Percentiles rank a stretch among this genome's conserved stretches.
Evolutionary conservation across 2,113 vertebrate species (phyloP).

Genomic region (Caretta caretta): DNA sequence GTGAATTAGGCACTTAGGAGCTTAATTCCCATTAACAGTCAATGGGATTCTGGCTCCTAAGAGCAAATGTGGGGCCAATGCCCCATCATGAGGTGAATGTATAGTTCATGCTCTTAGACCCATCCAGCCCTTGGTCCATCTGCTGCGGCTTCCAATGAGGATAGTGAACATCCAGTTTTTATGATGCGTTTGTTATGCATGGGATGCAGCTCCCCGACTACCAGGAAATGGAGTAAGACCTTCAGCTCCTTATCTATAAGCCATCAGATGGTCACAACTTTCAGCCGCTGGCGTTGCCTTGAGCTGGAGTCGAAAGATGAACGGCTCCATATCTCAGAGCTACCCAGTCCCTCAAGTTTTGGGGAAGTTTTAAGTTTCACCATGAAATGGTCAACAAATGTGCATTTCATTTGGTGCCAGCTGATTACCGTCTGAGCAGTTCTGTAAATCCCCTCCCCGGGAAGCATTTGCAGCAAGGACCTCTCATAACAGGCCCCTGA

Average conservation of each 20-base stretch:
- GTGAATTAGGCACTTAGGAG: too few relatives aligned
- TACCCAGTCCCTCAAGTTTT: conserved; percentile 73
- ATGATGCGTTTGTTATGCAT: conserved; percentile 42
- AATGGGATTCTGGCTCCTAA: not conserved
- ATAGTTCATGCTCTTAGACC: not conserved
- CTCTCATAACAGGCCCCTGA: not conserved
- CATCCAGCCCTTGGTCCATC: not conserved
- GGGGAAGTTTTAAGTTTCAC: conserved; percentile 78
- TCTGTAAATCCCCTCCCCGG: conserved; percentile 32
- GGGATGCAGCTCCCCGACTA: conserved; percentile 64
- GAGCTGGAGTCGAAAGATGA: conserved; percentile 75
- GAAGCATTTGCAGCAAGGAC: not conserved
- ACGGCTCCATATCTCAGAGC: conserved; percentile 73
- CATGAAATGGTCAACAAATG: conserved; percentile 77
- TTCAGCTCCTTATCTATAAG: conserved; percentile 58
- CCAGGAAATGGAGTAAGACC: conserved; percentile 68
- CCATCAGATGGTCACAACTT: conserved; percentile 74
- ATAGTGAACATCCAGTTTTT: conserved; percentile 22
- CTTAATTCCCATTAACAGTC: too few relatives aligned
- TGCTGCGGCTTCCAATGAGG: conserved; percentile 4
- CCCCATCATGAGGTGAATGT: not conserved
- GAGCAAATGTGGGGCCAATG: not conserved
- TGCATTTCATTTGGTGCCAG: conserved; percentile 70
- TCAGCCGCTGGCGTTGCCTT: conserved; percentile 61
- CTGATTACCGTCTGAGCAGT: conserved; percentile 47